These are phyloP conservation scores for Pelosia muscerda DNA, from an alignment of 2,888 invertebrate genomes.

Conservation along the genomic window DNA sequence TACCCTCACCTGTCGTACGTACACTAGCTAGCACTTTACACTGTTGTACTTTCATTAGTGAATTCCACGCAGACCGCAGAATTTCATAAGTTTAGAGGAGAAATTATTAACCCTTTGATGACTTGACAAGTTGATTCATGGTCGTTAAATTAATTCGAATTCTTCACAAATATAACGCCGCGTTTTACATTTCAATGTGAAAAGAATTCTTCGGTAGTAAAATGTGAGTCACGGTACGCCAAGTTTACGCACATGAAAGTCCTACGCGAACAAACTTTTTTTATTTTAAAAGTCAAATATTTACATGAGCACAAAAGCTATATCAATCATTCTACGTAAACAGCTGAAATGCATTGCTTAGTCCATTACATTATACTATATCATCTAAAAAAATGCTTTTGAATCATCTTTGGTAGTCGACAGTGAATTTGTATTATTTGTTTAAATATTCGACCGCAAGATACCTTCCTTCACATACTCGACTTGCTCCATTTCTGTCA, in stretches of 20 bases:
- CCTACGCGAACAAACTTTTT: slow-evolving; percentile 28
- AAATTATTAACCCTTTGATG: slow-evolving; percentile 49
- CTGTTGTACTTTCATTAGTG: slow-evolving; percentile 41
- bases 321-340: slow-evolving; percentile 38
- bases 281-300: slow-evolving; percentile 42
- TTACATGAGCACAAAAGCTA: slow-evolving; percentile 36
- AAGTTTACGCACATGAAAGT: slow-evolving; percentile 33
- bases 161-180: slow-evolving; percentile 32
- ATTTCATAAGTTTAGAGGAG: slow-evolving; percentile 44
- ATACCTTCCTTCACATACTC: slow-evolving; percentile 50
- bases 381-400: slow-evolving; percentile 15
- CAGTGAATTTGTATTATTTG: slow-evolving; percentile 17
- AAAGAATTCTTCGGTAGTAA: slow-evolving; percentile 18
- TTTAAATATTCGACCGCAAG: slow-evolving; percentile 29
- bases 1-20: neutral
- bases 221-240: slow-evolving; percentile 30
- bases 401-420: slow-evolving; percentile 13
- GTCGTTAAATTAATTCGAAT: slow-evolving; percentile 39
- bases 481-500: slow-evolving; percentile 54
- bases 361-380: slow-evolving; percentile 28
- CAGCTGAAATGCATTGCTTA: slow-evolving; percentile 32
- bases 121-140: slow-evolving; percentile 48
- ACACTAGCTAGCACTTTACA: slow-evolving; percentile 11
- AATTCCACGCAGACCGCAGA: slow-evolving; percentile 45
- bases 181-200: slow-evolving; percentile 29